These are phyloP conservation scores for Onychostoma macrolepis DNA, from an alignment of 2,113 vertebrate genomes.

Conservation along the genomic window DNA sequence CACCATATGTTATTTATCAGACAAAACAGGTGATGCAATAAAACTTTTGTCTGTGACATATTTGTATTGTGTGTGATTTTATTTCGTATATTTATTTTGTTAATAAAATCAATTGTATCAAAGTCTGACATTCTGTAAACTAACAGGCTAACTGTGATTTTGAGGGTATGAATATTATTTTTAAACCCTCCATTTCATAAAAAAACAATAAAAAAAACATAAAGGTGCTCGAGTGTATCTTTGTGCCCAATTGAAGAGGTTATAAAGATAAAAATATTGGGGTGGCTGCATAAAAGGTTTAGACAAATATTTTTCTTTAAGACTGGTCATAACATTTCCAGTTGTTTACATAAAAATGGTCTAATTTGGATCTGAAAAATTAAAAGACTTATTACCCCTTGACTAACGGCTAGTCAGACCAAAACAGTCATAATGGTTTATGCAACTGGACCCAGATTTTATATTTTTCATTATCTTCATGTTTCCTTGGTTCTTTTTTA, in stretches of 20 bases:
- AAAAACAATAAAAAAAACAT: not conserved
- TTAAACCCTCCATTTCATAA: not conserved
- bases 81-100: not conserved
- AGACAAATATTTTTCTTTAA: too few relatives aligned
- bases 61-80: not conserved
- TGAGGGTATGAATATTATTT: not conserved
- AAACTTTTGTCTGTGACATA: not conserved
- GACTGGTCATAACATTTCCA: too few relatives aligned
- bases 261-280: too few relatives aligned
- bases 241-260: not conserved
- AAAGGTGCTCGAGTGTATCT: not conserved
- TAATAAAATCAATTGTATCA: not conserved
- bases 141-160: not conserved
- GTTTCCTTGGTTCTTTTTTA: too few relatives aligned
- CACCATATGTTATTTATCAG: constrained; percentile 16
- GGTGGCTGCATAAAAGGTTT: too few relatives aligned
- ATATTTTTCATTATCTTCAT: too few relatives aligned
- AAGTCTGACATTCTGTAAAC: not conserved
- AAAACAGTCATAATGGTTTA: too few relatives aligned
- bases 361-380: too few relatives aligned
- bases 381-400: too few relatives aligned
- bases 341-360: too few relatives aligned
- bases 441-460: too few relatives aligned
- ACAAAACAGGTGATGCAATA: constrained; percentile 29
- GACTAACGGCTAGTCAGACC: too few relatives aligned